Evolutionary conservation across 2,888 invertebrate species (phyloP), one percentile per base, ranked within the genome.

Genomic region (Agrochola macilenta): DNA sequence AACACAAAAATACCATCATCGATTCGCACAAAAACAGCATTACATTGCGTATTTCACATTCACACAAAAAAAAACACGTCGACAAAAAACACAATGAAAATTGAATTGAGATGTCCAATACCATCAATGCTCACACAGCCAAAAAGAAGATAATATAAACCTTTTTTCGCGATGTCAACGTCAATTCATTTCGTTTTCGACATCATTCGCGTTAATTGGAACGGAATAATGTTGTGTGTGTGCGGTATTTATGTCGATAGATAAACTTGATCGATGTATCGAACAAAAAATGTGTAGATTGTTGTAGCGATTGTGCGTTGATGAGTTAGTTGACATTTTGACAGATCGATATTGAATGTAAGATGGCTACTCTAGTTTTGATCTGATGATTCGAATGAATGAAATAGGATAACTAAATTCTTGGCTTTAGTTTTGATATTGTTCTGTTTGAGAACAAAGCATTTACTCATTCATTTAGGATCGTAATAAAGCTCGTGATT

Each of bases 81-180:
- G 20, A 79, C 20, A 69, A 86, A 84, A 82, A 84, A 61, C 46
- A 81, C 79, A 80, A 84, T 79, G 80, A 66, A 74, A 46, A 49
- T 78, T 60, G 71, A 86, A 88, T 88, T 72, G 78, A 87, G 74
- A 84, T 82, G 78, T 86, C 81, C 78, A 73, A 76, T 46, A 35
- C 69, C 64, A 61, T 73, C 72, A 82, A 39, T 76, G 76, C 68
- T 17, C 57, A 70, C 58, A 80, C 66, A 79, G 30, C 11, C 20
- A 49, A 69, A 69, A 68, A 69, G 17, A 46, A 63, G 26, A 63
- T 58, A 64, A 61, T 52, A 64, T 23, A 71, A 58, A 69, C 14
- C 35, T 39, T 60, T 78, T 83, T 76, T 65, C 58, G 54, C 57
- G 26, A 76, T 61, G 78, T 85, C 78, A 79, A 80, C 49, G 74